Conservation (phyloP, 1,140 invertebrate genomes). For the Palaemon carinicauda region DNA sequence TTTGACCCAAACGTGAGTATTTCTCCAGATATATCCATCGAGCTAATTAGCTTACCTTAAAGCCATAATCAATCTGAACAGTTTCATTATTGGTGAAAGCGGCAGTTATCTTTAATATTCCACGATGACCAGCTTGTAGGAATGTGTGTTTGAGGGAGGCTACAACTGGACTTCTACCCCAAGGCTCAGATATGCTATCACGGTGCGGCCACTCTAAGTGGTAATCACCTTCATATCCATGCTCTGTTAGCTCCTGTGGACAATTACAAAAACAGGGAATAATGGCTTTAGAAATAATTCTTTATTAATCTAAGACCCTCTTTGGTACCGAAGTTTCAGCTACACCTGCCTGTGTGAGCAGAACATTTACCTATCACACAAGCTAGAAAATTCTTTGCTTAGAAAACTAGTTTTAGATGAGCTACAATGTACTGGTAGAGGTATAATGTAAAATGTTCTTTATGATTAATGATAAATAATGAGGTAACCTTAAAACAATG, state of each 20-base stretch:
- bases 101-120: slow-evolving; percentile 12
- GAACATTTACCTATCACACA: no score
- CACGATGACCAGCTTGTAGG: slow-evolving; percentile 44
- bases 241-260: slow-evolving; percentile 30
- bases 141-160: slow-evolving; percentile 50
- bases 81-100: slow-evolving; percentile 3
- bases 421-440: no score
- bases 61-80: slow-evolving; percentile 41
- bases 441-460: no score
- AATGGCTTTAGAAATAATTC: no score
- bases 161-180: slow-evolving; percentile 29
- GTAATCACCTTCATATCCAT: slow-evolving; percentile 50
- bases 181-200: slow-evolving; percentile 4
- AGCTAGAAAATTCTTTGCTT: no score
- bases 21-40: no score
- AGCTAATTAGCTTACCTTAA: no score
- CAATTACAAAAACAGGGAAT: background rate
- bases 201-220: slow-evolving; percentile 42
- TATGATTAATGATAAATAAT: no score
- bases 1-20: no score
- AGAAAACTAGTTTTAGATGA: background rate
- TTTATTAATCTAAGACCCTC: no score
- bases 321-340: background rate
- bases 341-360: no score
- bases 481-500: no score